These are phyloP conservation scores for Terrapene triunguis DNA, from an alignment of 2,113 vertebrate genomes.

Conservation along the genomic window DNA sequence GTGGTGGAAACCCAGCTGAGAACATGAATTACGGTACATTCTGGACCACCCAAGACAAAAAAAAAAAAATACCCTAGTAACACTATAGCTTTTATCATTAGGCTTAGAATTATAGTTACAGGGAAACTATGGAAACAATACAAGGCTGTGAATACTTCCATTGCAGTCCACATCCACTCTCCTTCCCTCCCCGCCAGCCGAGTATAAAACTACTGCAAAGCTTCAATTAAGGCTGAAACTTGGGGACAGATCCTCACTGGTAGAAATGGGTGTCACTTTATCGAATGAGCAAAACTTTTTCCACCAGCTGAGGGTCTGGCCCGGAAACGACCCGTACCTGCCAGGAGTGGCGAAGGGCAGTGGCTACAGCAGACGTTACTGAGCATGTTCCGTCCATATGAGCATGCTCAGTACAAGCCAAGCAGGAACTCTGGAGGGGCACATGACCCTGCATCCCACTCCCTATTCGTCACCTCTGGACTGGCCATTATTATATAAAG, in stretches of 20 bases:
- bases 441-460: no score
- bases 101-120: slow-evolving; percentile 45
- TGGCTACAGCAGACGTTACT: no score
- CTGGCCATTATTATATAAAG: slow-evolving; percentile 66
- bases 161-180: slow-evolving; percentile 45
- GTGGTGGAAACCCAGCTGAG: slow-evolving; percentile 75
- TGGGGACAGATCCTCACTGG: slow-evolving; percentile 72
- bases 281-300: not conserved
- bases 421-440: no score
- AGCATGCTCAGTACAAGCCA: no score
- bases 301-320: slow-evolving; percentile 37
- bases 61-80: slow-evolving; percentile 50
- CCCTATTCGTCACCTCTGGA: no score
- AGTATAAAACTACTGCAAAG: slow-evolving; percentile 57
- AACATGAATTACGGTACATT: slow-evolving; percentile 76
- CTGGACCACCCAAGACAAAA: slow-evolving; percentile 75
- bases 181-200: not conserved
- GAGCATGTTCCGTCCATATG: no score
- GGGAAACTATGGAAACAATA: slow-evolving; percentile 67
- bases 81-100: slow-evolving; percentile 68
- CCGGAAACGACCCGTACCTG: no score
- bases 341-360: no score
- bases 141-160: slow-evolving; percentile 43
- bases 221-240: slow-evolving; percentile 69
- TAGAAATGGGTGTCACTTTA: slow-evolving; percentile 62